These are phyloP conservation scores for Apodemus agrarius DNA, from an alignment of 2,797 vertebrate genomes.

Conservation along the genomic window DNA sequence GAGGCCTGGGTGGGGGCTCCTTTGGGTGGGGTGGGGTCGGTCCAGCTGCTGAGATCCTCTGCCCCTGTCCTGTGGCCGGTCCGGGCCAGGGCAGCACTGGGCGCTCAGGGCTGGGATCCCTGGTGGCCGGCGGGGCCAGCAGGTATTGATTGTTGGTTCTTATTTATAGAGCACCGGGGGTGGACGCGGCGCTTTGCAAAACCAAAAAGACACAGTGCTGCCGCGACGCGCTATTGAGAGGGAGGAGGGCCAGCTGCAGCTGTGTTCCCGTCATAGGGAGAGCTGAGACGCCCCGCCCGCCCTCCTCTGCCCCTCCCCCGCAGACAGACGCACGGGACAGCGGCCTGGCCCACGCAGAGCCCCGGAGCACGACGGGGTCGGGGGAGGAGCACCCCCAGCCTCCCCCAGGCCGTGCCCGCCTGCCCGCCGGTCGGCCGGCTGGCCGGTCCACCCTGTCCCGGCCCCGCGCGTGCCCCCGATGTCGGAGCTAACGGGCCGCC, in stretches of 20 bases:
- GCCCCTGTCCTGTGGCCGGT: conserved; percentile 76
- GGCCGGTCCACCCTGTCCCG: conserved; percentile 76
- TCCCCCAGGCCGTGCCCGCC: conserved; percentile 79
- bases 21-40: conserved; percentile 64
- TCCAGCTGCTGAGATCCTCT: conserved; percentile 76
- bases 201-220: conserved; percentile 85
- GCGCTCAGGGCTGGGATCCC: conserved; percentile 80
- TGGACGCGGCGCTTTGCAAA: conserved; percentile 85
- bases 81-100: conserved; percentile 77
- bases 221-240: conserved; percentile 84
- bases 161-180: conserved; percentile 85
- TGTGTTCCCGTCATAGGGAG: conserved; percentile 85
- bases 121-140: conserved; percentile 77
- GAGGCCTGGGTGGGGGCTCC: conserved; percentile 67
- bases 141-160: conserved; percentile 85
- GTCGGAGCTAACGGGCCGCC: conserved; percentile 59
- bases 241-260: conserved; percentile 85
- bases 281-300: conserved; percentile 83
- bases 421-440: conserved; percentile 72
- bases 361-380: conserved; percentile 81
- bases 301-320: conserved; percentile 82
- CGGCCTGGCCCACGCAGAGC: conserved; percentile 82
- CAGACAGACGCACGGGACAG: conserved; percentile 81
- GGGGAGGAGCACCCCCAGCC: conserved; percentile 77
- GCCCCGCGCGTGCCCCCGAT: conserved; percentile 70